Evolutionary conservation across 1,140 invertebrate species (phyloP).

Genomic region (Drosophila pseudoobscura): DNA sequence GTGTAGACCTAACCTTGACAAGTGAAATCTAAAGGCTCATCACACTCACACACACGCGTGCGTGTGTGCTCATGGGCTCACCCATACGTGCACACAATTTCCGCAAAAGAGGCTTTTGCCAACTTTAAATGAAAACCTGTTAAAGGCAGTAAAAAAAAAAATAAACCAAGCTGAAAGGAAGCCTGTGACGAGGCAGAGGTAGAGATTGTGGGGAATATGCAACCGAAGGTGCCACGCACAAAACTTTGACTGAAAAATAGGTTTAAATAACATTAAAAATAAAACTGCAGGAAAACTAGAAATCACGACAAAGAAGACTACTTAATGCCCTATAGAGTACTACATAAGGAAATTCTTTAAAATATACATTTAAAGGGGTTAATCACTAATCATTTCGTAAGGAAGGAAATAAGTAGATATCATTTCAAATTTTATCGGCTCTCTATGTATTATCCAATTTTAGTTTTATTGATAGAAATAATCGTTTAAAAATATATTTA

Average conservation of each 20-base stretch:
- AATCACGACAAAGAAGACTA: not conserved
- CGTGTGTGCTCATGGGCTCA: too few relatives aligned
- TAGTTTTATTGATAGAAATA: too few relatives aligned
- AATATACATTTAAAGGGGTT: too few relatives aligned
- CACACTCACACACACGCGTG: slow-evolving; percentile 1
- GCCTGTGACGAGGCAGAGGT: slow-evolving; percentile 1
- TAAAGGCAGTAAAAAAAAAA: slow-evolving; percentile 51
- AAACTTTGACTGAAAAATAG: slow-evolving; percentile 57
- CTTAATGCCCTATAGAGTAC: too few relatives aligned
- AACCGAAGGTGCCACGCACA: slow-evolving; percentile 61
- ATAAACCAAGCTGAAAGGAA: slow-evolving; percentile 25
- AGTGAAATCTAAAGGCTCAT: slow-evolving; percentile 69
- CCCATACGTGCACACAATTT: slow-evolving; percentile 58
- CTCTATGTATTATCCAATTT: too few relatives aligned
- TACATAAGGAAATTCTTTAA: too few relatives aligned
- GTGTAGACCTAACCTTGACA: slow-evolving; percentile 58
- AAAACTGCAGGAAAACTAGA: slow-evolving; percentile 17
- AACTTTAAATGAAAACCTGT: slow-evolving; percentile 79
- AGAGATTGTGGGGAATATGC: not conserved
- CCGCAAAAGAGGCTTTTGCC: slow-evolving; percentile 75
- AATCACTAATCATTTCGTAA: too few relatives aligned
- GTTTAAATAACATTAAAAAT: slow-evolving; percentile 17
- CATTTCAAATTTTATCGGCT: too few relatives aligned
- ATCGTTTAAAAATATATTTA: too few relatives aligned
- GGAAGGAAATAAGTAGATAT: too few relatives aligned